Percentiles rank a stretch among this genome's conserved stretches.
These are phyloP conservation scores for Sebastiscus albofasciatus DNA, from an alignment of 2,797 vertebrate genomes.

Conservation along the genomic window DNA sequence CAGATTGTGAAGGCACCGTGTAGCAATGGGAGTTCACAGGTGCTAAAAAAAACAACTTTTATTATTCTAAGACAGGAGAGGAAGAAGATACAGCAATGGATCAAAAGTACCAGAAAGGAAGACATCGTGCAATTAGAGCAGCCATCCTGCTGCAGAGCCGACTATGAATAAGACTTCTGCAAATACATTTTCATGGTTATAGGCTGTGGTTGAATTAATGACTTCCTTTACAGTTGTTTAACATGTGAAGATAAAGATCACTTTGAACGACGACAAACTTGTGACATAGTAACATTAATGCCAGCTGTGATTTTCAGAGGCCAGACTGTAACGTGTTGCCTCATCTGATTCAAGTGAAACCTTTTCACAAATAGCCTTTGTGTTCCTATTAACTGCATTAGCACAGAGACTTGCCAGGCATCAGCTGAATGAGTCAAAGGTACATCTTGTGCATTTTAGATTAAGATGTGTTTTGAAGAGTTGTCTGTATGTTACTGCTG, in stretches of 20 bases:
- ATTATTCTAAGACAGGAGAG: conserved; percentile 32
- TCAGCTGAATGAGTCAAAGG: not conserved
- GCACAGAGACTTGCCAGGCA: not conserved
- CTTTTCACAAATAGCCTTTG: conserved; percentile 16
- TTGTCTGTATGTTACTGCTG: not conserved
- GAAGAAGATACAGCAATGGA: conserved; percentile 11
- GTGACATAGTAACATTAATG: conserved; percentile 30
- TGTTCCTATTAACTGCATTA: conserved; percentile 31
- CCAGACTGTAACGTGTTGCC: conserved; percentile 2
- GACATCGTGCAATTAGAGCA: conserved; percentile 16
- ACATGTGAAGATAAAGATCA: not conserved
- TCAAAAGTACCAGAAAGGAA: conserved; percentile 5
- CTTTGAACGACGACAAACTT: not conserved
- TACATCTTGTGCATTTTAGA: not conserved
- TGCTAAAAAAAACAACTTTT: conserved; percentile 49
- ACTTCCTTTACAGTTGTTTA: not conserved
- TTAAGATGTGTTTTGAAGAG: not conserved
- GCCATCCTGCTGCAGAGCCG: not conserved
- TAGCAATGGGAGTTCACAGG: conserved; percentile 69
- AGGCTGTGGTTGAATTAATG: not conserved
- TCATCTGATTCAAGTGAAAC: conserved; percentile 46
- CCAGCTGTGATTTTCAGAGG: not conserved
- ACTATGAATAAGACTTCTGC: not conserved
- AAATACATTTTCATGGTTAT: not conserved
- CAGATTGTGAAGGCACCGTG: conserved; percentile 65